Evolutionary conservation across 2,113 vertebrate species (phyloP).

Genomic region (Python bivittatus): DNA sequence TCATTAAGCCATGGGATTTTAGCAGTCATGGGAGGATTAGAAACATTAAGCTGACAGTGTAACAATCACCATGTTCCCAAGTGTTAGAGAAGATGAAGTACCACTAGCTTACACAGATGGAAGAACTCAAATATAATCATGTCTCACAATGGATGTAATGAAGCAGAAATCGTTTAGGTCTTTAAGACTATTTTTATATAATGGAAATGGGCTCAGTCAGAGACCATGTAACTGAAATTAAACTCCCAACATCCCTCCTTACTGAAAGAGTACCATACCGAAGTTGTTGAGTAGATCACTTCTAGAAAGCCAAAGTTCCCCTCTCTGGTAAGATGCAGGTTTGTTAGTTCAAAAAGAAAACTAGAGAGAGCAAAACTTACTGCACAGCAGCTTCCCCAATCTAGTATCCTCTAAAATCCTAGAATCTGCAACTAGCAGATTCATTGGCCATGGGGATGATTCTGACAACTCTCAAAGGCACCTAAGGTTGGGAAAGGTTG

Average conservation of each 20-base stretch:
- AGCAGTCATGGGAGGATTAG: background rate
- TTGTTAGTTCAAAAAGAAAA: background rate
- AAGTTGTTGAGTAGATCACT: background rate
- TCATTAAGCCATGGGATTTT: background rate
- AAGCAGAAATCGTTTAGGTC: background rate
- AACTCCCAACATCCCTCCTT: background rate
- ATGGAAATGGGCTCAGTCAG: background rate
- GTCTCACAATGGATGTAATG: background rate
- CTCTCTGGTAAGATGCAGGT: background rate
- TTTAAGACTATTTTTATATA: background rate
- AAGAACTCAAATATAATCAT: background rate
- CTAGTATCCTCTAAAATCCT: background rate
- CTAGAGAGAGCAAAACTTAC: background rate
- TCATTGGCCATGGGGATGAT: background rate
- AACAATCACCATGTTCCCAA: background rate
- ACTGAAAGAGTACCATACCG: too few species aligned
- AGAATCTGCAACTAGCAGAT: background rate
- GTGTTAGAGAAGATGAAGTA: background rate
- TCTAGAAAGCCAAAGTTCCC: background rate
- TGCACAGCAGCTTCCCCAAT: background rate
- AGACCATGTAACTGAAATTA: background rate
- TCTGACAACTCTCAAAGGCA: background rate
- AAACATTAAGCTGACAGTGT: background rate
- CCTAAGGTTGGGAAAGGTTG: background rate
- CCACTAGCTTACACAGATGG: background rate